Conservation (phyloP, 1,140 invertebrate genomes). For the Aphelenchoides fujianensis region DNA sequence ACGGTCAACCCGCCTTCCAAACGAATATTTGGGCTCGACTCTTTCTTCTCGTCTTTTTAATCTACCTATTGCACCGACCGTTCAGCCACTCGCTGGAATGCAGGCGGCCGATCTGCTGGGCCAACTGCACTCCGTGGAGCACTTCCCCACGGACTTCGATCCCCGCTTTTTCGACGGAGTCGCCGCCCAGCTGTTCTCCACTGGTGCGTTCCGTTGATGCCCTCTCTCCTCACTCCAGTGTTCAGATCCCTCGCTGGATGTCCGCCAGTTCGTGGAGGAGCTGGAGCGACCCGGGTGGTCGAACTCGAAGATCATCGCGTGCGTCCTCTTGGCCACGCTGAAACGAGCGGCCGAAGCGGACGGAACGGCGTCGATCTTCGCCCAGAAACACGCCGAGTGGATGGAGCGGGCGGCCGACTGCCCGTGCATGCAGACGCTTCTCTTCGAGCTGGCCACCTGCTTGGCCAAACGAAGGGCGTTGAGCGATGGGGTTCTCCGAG, state of each 20-base stretch:
- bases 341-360: neutral
- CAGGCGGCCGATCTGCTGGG: neutral
- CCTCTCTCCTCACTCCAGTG: neutral
- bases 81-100: too few relatives aligned
- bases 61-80: too few relatives aligned
- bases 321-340: conserved; percentile 2
- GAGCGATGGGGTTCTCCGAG: neutral
- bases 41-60: too few relatives aligned
- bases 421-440: conserved; percentile 6
- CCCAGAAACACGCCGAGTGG: neutral
- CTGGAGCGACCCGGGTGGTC: neutral
- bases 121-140: neutral
- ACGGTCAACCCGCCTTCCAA: too few relatives aligned
- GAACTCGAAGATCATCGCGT: neutral
- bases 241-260: neutral
- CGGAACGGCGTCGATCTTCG: neutral
- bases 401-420: neutral
- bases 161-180: conserved; percentile 7
- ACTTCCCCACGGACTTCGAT: conserved; percentile 14
- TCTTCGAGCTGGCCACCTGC: conserved; percentile 10
- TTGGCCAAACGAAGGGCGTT: conserved; percentile 13
- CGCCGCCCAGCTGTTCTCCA: neutral
- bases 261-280: neutral
- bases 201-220: neutral
- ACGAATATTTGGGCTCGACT: too few relatives aligned